Evolutionary conservation across 2,113 vertebrate genomes (phyloP).

Genomic region (Psettodes erumei): DNA sequence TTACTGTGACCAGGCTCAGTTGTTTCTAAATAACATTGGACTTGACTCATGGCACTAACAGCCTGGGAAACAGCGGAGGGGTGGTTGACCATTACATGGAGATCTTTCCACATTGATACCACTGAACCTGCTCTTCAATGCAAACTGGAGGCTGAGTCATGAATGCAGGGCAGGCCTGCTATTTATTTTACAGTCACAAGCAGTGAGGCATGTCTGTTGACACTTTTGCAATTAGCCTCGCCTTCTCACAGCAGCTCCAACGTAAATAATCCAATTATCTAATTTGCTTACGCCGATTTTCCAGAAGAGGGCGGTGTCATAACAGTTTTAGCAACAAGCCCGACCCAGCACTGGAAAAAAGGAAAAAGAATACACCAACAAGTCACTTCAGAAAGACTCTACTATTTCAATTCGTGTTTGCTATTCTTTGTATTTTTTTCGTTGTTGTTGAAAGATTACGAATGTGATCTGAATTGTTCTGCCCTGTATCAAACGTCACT

Average conservation of each 20-base stretch:
- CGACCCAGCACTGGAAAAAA: background rate
- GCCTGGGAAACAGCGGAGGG: background rate
- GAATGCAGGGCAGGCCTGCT: background rate
- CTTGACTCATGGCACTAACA: background rate
- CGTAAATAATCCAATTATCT: constrained; percentile 66
- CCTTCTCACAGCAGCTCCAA: background rate
- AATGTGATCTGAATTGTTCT: background rate
- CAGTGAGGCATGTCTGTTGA: background rate
- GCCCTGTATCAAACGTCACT: background rate
- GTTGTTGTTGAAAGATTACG: background rate
- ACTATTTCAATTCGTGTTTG: background rate
- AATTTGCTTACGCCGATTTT: constrained; percentile 59
- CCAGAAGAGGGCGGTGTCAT: constrained; percentile 81
- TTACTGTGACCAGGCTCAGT: too few species aligned
- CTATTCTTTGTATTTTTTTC: background rate
- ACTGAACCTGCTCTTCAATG: background rate
- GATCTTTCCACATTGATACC: constrained; percentile 19
- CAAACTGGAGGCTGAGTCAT: background rate
- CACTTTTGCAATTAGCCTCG: constrained; percentile 10
- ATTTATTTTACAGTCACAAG: background rate
- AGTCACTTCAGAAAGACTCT: background rate
- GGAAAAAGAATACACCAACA: constrained; percentile 4
- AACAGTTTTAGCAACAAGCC: constrained; percentile 58
- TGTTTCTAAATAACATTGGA: background rate
- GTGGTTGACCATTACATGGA: constrained; percentile 38